Evolutionary conservation across 2,888 invertebrate genomes (phyloP).

Genomic region (Dilophus febrilis): DNA sequence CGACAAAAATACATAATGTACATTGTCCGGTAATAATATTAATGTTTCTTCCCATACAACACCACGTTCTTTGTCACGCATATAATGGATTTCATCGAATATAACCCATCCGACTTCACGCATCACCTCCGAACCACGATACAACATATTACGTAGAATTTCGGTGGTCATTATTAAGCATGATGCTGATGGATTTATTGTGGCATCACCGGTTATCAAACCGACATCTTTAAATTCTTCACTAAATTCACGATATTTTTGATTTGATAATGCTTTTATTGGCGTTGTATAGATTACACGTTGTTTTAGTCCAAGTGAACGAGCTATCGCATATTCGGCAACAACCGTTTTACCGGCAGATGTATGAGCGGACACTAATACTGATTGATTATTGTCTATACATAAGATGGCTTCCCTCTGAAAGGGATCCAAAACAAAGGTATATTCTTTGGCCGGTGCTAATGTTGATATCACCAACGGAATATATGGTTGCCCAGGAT

Average conservation of each 20-base stretch:
- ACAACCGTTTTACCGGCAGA: slow-evolving; percentile 97
- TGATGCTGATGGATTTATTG: slow-evolving; percentile 94
- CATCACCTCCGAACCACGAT: slow-evolving; percentile 96
- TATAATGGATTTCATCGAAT: slow-evolving; percentile 99
- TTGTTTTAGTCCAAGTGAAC: slow-evolving; percentile 84
- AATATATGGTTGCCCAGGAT: slow-evolving; percentile 37
- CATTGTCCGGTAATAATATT: slow-evolving; percentile 91
- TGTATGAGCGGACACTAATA: slow-evolving; percentile 96
- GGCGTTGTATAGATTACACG: slow-evolving; percentile 99
- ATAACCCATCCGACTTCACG: slow-evolving; percentile 99
- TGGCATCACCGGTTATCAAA: slow-evolving; percentile 96
- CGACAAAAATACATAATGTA: slow-evolving; percentile 95
- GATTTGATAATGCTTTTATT: slow-evolving; percentile 97
- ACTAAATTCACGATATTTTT: slow-evolving; percentile 94
- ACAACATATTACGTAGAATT: slow-evolving; percentile 96
- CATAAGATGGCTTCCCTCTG: slow-evolving; percentile 94
- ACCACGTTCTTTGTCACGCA: slow-evolving; percentile 98
- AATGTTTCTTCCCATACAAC: slow-evolving; percentile 97
- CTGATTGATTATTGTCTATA: slow-evolving; percentile 95
- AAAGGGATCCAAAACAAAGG: slow-evolving; percentile 92
- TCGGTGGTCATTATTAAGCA: slow-evolving; percentile 99
- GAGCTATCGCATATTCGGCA: slow-evolving; percentile 93
- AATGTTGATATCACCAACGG: slow-evolving; percentile 33
- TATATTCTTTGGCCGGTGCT: slow-evolving; percentile 80
- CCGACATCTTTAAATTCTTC: slow-evolving; percentile 98